Evolutionary conservation across 1,140 invertebrate genomes (phyloP).

Genomic region (Caenorhabditis briggsae): DNA sequence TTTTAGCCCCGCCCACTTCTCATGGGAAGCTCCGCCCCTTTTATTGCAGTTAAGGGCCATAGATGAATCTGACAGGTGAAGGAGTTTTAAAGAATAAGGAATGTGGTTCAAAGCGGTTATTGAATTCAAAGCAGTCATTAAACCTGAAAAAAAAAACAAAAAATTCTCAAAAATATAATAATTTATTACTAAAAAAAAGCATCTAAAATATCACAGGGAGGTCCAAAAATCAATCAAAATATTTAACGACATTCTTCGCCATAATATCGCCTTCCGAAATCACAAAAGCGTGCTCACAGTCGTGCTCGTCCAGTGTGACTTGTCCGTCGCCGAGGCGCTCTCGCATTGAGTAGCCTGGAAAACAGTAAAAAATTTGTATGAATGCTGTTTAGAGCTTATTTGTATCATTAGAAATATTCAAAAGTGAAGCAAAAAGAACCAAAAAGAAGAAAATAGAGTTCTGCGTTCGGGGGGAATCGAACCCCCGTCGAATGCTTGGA

Average conservation of each 20-base stretch:
- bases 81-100: too few species aligned
- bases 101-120: too few species aligned
- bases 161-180: too few species aligned
- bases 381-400: too few species aligned
- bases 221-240: background rate
- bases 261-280: constrained; percentile 66
- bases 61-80: too few species aligned
- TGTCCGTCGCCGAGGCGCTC: constrained; percentile 50
- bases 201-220: background rate
- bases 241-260: constrained; percentile 58
- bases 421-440: background rate
- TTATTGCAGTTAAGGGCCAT: too few species aligned
- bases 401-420: too few species aligned
- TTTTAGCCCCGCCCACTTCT: too few species aligned
- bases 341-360: constrained; percentile 58
- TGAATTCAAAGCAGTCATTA: too few species aligned
- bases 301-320: constrained; percentile 66
- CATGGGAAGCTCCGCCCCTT: too few species aligned
- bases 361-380: background rate
- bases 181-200: too few species aligned
- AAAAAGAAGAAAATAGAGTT: background rate
- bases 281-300: constrained; percentile 70
- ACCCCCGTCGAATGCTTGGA: constrained; percentile 67
- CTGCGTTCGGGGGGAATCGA: constrained; percentile 59
- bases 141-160: too few species aligned